These are phyloP conservation scores for Gandaritis pyraliata DNA, from an alignment of 2,888 invertebrate genomes.

Conservation along the genomic window DNA sequence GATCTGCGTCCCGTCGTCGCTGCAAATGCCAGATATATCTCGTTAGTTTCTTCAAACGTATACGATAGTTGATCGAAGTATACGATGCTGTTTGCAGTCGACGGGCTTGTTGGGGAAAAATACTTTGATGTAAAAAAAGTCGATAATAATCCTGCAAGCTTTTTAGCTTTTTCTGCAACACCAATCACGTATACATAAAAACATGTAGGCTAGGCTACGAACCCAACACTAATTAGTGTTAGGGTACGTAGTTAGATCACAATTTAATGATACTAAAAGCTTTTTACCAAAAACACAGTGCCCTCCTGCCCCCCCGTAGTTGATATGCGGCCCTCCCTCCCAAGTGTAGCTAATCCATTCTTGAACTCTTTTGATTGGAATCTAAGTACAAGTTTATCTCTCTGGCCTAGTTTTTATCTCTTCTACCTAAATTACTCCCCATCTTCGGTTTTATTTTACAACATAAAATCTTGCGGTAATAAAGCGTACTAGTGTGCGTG, in stretches of 20 bases:
- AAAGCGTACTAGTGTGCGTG: constrained; percentile 42
- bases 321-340: neutral
- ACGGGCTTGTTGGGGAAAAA: neutral
- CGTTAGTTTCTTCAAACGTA: constrained; percentile 34
- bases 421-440: constrained; percentile 9
- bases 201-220: no score
- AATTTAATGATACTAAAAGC: no score
- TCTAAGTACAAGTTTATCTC: neutral
- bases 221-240: no score
- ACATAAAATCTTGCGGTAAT: constrained; percentile 30
- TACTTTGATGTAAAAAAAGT: neutral
- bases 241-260: no score
- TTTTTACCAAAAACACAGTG: no score
- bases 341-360: neutral
- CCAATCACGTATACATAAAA: no score
- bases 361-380: neutral
- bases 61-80: no score
- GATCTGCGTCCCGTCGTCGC: constrained; percentile 31
- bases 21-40: constrained; percentile 37
- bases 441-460: constrained; percentile 28
- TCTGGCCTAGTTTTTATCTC: constrained; percentile 11
- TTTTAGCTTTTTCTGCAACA: no score
- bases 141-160: neutral
- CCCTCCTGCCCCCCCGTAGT: no score
- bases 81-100: constrained; percentile 2